Evolutionary conservation across 2,888 invertebrate genomes (phyloP).

Genomic region (Tetramorium bicarinatum): DNA sequence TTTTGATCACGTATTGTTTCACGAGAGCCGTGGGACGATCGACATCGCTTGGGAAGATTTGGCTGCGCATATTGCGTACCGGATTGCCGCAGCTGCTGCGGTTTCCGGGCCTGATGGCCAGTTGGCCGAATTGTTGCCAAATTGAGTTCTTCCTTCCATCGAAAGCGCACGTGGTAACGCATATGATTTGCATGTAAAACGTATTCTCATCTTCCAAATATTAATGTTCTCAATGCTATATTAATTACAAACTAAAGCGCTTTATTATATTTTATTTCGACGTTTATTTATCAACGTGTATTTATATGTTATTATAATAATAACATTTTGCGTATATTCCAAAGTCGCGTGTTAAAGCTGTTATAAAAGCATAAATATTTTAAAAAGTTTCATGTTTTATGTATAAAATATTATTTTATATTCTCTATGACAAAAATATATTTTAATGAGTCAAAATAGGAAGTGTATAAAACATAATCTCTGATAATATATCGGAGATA

Average conservation of each 20-base stretch:
- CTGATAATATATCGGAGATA: neutral
- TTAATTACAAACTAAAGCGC: neutral
- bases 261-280: constrained; percentile 9
- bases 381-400: neutral
- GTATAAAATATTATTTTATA: neutral
- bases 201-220: neutral
- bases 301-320: neutral
- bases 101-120: constrained; percentile 80
- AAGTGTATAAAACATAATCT: neutral
- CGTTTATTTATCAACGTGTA: neutral
- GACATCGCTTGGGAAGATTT: constrained; percentile 61
- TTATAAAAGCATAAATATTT: neutral
- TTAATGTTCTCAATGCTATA: neutral
- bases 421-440: neutral
- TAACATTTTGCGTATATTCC: neutral
- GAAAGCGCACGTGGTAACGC: constrained; percentile 32
- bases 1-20: constrained; percentile 62
- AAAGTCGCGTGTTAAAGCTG: neutral
- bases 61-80: constrained; percentile 67
- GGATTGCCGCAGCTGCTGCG: constrained; percentile 80
- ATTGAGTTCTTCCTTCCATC: constrained; percentile 78
- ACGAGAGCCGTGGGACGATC: constrained; percentile 35
- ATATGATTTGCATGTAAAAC: constrained; percentile 45
- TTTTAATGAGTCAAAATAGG: neutral
- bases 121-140: constrained; percentile 80